Evolutionary conservation across 2,888 invertebrate genomes (phyloP).

Genomic region (Apodemia duryi): DNA sequence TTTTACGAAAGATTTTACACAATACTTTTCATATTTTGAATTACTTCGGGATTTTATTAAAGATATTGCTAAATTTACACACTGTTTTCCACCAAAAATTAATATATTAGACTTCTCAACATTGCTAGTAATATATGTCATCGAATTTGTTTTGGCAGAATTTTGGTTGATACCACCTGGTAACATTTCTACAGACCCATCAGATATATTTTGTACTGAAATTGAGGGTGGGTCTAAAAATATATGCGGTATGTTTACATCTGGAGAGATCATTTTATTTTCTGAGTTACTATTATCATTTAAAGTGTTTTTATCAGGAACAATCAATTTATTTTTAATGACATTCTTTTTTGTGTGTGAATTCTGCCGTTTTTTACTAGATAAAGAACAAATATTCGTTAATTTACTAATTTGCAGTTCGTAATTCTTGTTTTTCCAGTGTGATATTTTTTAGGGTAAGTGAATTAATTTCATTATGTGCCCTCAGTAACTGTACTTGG

Average conservation of each 20-base stretch:
- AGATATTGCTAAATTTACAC: not conserved
- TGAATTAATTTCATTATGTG: not conserved
- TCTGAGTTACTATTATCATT: too few relatives aligned
- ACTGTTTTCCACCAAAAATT: not conserved
- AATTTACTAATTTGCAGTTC: not conserved
- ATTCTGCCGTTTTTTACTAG: not conserved
- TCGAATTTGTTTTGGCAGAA: not conserved
- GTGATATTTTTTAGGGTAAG: not conserved
- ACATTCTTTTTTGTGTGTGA: too few relatives aligned
- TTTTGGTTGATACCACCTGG: not conserved
- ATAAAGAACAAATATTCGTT: not conserved
- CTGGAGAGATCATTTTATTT: too few relatives aligned
- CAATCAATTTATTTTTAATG: too few relatives aligned
- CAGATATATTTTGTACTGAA: not conserved
- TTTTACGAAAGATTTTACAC: not conserved
- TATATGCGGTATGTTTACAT: too few relatives aligned
- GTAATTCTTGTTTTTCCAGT: not conserved
- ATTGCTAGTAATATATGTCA: not conserved
- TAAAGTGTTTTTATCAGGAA: too few relatives aligned
- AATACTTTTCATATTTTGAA: not conserved
- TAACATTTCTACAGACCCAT: not conserved
- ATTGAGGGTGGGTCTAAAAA: too few relatives aligned
- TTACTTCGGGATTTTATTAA: slow-evolving; percentile 6
- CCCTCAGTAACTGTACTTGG: not conserved
- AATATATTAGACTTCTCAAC: not conserved